Evolutionary conservation across 2,113 vertebrate genomes (phyloP), one percentile per base, ranked within the genome.

Genomic region (Odobenus rosmarus): DNA sequence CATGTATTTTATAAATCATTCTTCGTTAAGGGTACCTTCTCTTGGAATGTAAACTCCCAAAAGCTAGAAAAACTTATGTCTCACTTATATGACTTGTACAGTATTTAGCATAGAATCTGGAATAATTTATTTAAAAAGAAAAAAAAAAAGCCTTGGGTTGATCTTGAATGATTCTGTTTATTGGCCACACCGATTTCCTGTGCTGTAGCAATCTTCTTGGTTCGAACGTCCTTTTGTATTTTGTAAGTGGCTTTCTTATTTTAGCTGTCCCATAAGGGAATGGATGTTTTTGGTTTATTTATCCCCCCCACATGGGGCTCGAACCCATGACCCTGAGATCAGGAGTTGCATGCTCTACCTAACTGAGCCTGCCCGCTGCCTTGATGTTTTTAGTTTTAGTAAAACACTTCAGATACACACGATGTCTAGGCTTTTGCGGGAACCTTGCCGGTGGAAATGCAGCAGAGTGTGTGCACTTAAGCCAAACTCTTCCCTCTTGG

Each of bases 1-100:
- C 18, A 84, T 28, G 62, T 87, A 71, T 74, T 88, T 95, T 85
- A 82, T 26, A 77, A 95, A 77, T 62, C 4, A 10, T 88, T 92
- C 49, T 90, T 72, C 12, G 39, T 95, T 64, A 74, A 74, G n/a
- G 16, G 16, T 49, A 55, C 19, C 16, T n/a, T 80, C 16, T 90
- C 76, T 67, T 76, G n/a, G 39, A 89, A 55, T 24, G 9, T 88
- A 46, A 91, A 55, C 3, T 89, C 67, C 36, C 31, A 51, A 87
- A 49, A 88, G 46, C 26, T 77, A n/a, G n/a, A 69, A 83, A 76
- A 92, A 42, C 4, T 12, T 9, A 2, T 36, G 5, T 64, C 23
- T 94, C 18, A 0, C 62, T 90, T 67, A 11, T 5, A 4, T 74
- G 61, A 69, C 14, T 82, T 92, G 23, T 19, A 33, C 4, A 57